These are phyloP conservation scores for Pogonognathellus flavescens DNA, from an alignment of 1,140 invertebrate species.

Conservation along the genomic window DNA sequence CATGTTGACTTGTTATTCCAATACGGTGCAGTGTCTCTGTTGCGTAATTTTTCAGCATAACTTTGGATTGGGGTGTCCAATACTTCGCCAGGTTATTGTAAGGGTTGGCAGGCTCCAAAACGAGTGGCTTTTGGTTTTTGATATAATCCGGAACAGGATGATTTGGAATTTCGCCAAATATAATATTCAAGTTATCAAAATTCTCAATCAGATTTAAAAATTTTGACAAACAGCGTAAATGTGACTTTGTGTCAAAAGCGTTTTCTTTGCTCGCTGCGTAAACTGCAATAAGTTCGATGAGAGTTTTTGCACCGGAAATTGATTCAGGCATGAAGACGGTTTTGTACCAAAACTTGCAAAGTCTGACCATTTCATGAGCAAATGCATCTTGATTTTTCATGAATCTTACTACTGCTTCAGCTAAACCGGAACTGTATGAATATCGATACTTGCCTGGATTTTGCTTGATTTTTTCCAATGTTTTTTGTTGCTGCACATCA, in stretches of 20 bases:
- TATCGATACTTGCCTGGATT: neutral
- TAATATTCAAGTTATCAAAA: neutral
- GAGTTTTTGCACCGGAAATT: neutral
- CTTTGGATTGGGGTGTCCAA: neutral
- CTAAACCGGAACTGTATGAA: neutral
- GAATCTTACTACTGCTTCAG: neutral
- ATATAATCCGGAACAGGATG: neutral
- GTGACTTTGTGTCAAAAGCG: neutral
- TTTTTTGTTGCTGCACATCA: neutral
- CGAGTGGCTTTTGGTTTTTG: neutral
- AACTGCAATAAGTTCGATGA: neutral
- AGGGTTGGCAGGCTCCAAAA: constrained; percentile 15
- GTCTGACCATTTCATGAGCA: constrained; percentile 1
- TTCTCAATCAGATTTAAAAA: neutral
- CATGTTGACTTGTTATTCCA: too few relatives aligned
- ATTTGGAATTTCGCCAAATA: neutral
- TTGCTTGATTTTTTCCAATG: neutral
- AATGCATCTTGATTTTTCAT: constrained; percentile 13
- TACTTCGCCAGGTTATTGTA: too few relatives aligned
- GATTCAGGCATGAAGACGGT: neutral
- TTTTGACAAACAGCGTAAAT: neutral
- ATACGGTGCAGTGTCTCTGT: too few relatives aligned
- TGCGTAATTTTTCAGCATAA: neutral
- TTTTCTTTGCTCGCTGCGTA: neutral
- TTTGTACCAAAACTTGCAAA: neutral